These are phyloP conservation scores for Rhombomys opimus DNA, from an alignment of 2,113 vertebrate species.

Conservation along the genomic window DNA sequence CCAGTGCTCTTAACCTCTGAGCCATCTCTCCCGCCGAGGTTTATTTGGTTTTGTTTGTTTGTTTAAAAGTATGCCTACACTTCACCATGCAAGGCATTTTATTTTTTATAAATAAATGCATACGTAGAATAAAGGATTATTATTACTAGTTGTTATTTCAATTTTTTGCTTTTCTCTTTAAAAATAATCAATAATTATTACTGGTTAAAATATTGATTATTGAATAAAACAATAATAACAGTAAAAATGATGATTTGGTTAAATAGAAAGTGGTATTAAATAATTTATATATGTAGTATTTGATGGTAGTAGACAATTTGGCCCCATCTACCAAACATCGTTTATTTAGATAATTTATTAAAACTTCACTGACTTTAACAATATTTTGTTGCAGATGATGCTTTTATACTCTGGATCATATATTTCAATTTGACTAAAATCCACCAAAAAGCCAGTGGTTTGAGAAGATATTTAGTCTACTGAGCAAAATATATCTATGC, in stretches of 20 bases:
- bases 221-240: neutral
- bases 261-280: neutral
- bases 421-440: neutral
- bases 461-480: neutral
- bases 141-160: neutral
- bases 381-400: neutral
- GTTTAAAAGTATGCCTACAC: neutral
- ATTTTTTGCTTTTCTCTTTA: neutral
- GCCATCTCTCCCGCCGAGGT: too few species aligned
- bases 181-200: neutral
- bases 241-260: neutral
- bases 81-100: neutral
- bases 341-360: neutral
- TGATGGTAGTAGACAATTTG: neutral
- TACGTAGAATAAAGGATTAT: neutral
- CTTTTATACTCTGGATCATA: neutral
- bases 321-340: neutral
- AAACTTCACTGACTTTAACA: neutral
- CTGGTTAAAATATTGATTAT: neutral
- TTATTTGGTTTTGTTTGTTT: too few species aligned
- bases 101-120: neutral
- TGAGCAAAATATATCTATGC: neutral
- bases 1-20: too few species aligned
- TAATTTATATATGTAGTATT: neutral
- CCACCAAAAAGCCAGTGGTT: neutral